Evolutionary conservation across 2,113 vertebrate species (phyloP), one percentile per base, ranked within the genome.

Genomic region (Strigops habroptila): DNA sequence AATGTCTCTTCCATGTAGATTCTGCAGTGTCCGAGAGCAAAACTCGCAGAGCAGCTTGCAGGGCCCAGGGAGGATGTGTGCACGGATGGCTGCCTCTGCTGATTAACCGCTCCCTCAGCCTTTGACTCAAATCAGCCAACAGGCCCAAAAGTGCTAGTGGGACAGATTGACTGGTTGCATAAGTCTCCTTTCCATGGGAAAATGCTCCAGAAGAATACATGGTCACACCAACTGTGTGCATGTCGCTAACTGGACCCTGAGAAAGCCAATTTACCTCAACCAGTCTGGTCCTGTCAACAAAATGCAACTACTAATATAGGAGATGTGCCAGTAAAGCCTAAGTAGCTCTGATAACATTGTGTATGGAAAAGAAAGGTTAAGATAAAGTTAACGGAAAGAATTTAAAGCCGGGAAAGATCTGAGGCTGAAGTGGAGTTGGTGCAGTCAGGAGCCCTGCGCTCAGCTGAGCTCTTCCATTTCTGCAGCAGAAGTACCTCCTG

Each of bases 311-410:
- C 63, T 87, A 48, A 62, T 27, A 69, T 0, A 77, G 90, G 28
- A 94, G 53, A 68, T 1, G 1, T 82, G 93, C 71, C 93, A 93
- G 49, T 37, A 85, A 82, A 91, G 68, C 63, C 78, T 49, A 59
- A 85, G 87, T 33, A 83, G 43, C 53, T 80, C 82, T 77, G 90
- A 96, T 93, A 91, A 70, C 78, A 69, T 48, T 87, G 82, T 88
- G 48, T 68, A 59, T 31, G 75, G 59, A 95, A 81, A 68, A 95
- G 71, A 78, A 90, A 88, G 60, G 49, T 80, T 91, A 88, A 96
- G 87, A 93, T 80, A 90, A 95, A 88, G 67, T 59, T 60, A 78
- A 55, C 64, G 52, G 73, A 89, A 95, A 82, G 52, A 89, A 82
- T 92, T 78, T 67, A 74, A 95, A 88, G 46, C 75, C 3, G 2